Base-by-base conservation (phyloP, 2,888 invertebrate species). In the Mystacides longicornis region DNA sequence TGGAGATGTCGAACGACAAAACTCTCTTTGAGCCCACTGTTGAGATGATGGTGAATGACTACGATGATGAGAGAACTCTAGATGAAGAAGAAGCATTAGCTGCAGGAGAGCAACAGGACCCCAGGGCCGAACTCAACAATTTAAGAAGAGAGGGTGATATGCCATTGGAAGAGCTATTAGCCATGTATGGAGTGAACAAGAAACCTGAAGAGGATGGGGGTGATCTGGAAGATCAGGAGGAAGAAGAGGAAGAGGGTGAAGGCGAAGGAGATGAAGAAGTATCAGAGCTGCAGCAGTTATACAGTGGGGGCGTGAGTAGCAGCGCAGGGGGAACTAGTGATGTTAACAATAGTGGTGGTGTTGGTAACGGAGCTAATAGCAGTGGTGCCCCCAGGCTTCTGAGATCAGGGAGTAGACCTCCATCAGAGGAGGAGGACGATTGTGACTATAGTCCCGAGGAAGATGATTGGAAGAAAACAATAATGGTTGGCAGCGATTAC, bases 31-130 rank as follows among this genome's bases (percentile, higher is more conserved):
- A 94, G 73, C 94, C 95, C 61, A 86, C 92, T 62, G 86, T 93
- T 69, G 95, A 95, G 73, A 93, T 96, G 93, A 87, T 96, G 81
- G 89, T 95, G 62, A 91, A 96, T 82, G 96, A 96, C 74, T 95
- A 92, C 75, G 97, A 97, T 73, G 96, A 97, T 78, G 97, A 97
- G 71, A 83, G 91, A 70, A 97, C 96, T 60, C 71, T 97, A 69
- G 96, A 95, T 71, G 96, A 97, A 77, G 96, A 97, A 79, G 97
- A 97, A 80, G 93, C 93, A 50, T 74, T 95, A 69, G 93, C 93
- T 64, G 90, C 90, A 65, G 86, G 87, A 61, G 91, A 91, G 73
- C 76, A 81, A 49, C 85, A 87, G 65, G 93, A 94, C 72, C 86
- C 90, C 49, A 85, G 87, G 66, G 89, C 89, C 66, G 96, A 96